These are phyloP conservation scores for Sphenodon punctatus DNA, from an alignment of 2,797 vertebrate species.

Conservation along the genomic window DNA sequence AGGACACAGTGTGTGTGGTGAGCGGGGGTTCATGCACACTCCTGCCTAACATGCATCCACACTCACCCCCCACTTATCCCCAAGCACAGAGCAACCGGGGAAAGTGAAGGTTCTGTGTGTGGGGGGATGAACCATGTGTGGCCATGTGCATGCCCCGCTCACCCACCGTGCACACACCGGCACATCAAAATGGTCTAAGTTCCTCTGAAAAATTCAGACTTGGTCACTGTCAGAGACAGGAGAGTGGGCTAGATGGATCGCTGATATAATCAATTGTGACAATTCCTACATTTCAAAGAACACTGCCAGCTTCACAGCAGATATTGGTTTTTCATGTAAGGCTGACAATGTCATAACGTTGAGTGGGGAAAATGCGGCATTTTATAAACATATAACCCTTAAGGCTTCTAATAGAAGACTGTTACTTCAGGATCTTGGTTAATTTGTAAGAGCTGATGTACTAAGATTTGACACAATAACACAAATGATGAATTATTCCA, in stretches of 20 bases:
- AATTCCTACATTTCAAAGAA: constrained; percentile 52
- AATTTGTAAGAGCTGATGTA: constrained; percentile 57
- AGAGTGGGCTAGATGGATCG: constrained; percentile 47
- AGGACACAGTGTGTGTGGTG: no score
- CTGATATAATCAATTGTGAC: constrained; percentile 66
- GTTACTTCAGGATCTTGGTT: constrained; percentile 53
- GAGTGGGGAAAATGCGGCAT: constrained; percentile 64
- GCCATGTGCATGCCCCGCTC: constrained; percentile 57
- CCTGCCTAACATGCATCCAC: no score
- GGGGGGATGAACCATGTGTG: constrained; percentile 13
- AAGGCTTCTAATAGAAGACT: constrained; percentile 56
- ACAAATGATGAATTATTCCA: constrained; percentile 68
- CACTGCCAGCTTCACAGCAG: constrained; percentile 31
- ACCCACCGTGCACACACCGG: no score
- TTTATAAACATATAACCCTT: constrained; percentile 60
- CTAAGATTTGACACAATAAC: constrained; percentile 62
- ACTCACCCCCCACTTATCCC: no score
- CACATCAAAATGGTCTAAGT: no score
- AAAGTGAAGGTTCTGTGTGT: no score
- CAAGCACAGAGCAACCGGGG: no score
- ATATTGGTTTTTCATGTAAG: constrained; percentile 52
- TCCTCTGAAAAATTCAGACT: constrained; percentile 47
- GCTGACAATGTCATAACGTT: constrained; percentile 55
- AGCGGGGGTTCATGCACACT: no score
- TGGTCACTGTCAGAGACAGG: constrained; percentile 63